Conservation (phyloP, 2,888 invertebrate genomes). For the Brachylomia viminalis region DNA sequence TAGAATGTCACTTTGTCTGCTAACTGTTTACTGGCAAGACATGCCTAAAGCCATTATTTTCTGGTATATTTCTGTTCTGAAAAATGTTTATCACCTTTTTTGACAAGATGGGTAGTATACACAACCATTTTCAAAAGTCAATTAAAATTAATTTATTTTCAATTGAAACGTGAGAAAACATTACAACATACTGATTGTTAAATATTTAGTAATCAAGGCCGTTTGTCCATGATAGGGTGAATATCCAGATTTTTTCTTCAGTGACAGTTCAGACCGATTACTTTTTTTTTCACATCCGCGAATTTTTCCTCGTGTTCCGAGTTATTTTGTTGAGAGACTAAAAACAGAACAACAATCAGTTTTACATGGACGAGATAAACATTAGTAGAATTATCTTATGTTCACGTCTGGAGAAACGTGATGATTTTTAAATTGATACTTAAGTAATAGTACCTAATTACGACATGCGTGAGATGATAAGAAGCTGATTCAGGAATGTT, state of each 20-base stretch:
- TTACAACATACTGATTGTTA: not conserved
- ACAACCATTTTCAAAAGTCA: not conserved
- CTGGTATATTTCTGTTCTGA: not conserved
- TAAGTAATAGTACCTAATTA: conserved; percentile 10
- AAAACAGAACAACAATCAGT: conserved; percentile 14
- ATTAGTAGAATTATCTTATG: conserved; percentile 13
- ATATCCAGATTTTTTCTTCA: not conserved
- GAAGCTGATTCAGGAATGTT: not conserved
- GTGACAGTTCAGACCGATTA: not conserved
- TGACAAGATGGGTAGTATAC: not conserved
- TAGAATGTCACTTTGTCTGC: not conserved
- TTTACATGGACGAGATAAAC: conserved; percentile 32
- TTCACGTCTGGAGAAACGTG: not conserved
- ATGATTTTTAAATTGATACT: not conserved
- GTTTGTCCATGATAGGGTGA: not conserved
- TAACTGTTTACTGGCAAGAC: not conserved
- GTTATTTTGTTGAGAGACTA: conserved; percentile 36
- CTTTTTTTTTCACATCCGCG: not conserved
- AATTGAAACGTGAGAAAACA: not conserved
- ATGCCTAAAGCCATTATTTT: not conserved
- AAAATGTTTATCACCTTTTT: not conserved
- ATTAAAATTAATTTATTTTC: not conserved
- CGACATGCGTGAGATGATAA: conserved; percentile 9
- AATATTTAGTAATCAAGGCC: not conserved
- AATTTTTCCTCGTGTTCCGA: not conserved